Evolutionary conservation across 2,888 invertebrate species (phyloP).

Genomic region (Idaea straminata): DNA sequence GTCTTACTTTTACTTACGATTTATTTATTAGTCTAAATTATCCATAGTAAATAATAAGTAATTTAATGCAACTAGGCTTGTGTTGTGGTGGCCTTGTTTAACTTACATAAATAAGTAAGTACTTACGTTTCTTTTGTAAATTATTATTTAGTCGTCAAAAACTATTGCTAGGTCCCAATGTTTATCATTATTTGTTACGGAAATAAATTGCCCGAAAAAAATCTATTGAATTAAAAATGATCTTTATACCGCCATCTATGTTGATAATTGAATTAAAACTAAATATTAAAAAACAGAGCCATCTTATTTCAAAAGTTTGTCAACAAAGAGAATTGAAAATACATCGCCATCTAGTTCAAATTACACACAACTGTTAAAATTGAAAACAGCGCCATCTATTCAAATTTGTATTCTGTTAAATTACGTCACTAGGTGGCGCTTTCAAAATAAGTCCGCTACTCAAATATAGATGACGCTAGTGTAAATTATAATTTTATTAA

Average conservation of each 20-base stretch:
- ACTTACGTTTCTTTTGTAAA: too few relatives aligned
- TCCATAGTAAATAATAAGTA: too few relatives aligned
- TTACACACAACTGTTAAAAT: background rate
- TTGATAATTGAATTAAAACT: background rate
- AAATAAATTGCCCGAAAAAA: too few relatives aligned
- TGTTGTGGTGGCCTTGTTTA: too few relatives aligned
- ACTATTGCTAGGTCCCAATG: too few relatives aligned
- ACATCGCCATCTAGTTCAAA: background rate
- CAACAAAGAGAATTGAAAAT: background rate
- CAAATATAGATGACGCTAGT: slow-evolving; percentile 35
- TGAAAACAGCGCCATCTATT: slow-evolving; percentile 30
- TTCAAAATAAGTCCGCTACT: slow-evolving; percentile 24
- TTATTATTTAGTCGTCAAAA: too few relatives aligned
- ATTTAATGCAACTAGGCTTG: too few relatives aligned
- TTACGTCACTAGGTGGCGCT: background rate
- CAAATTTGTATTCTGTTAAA: background rate
- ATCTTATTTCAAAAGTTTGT: background rate
- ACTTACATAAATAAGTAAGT: too few relatives aligned
- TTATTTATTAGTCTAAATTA: too few relatives aligned
- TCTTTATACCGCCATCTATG: background rate
- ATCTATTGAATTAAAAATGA: background rate
- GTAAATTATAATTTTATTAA: slow-evolving; percentile 3
- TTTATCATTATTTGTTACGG: too few relatives aligned
- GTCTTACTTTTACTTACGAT: too few relatives aligned
- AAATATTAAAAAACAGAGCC: background rate